Evolutionary conservation across 2,888 invertebrate species (phyloP).

Genomic region (Xanthorhoe designata): DNA sequence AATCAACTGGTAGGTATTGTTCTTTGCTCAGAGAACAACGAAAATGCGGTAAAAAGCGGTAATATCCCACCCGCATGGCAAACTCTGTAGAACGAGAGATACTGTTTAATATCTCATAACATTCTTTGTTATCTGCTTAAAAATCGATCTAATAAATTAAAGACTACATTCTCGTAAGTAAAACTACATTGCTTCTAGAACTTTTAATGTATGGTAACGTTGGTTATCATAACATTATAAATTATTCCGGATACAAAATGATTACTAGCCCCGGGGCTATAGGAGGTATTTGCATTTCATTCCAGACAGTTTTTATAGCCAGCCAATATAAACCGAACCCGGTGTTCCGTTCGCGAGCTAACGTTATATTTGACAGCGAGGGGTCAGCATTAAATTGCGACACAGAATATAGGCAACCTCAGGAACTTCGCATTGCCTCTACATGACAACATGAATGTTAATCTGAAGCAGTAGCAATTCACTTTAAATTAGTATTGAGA

Average conservation of each 20-base stretch:
- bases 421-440: background rate
- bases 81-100: conserved; percentile 9
- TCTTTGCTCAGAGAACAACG: conserved; percentile 19
- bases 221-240: background rate
- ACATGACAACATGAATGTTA: background rate
- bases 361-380: conserved; percentile 32
- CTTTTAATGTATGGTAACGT: background rate
- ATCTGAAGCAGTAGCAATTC: background rate
- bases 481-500: background rate
- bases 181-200: too few species aligned
- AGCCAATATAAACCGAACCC: conserved; percentile 45
- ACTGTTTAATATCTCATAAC: background rate
- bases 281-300: conserved; percentile 45
- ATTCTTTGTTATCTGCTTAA: background rate
- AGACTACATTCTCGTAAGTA: too few species aligned
- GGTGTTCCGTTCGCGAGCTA: conserved; percentile 16
- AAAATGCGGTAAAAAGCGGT: conserved; percentile 21
- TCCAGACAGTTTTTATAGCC: conserved; percentile 41
- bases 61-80: conserved; percentile 25
- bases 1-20: conserved; percentile 21
- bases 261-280: conserved; percentile 12
- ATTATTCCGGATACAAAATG: conserved; percentile 7
- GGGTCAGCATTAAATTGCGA: conserved; percentile 43
- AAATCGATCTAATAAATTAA: too few species aligned
- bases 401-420: background rate